These are phyloP conservation scores for Yoshiicerus persimilis DNA, from an alignment of 1,140 invertebrate genomes.

Conservation along the genomic window DNA sequence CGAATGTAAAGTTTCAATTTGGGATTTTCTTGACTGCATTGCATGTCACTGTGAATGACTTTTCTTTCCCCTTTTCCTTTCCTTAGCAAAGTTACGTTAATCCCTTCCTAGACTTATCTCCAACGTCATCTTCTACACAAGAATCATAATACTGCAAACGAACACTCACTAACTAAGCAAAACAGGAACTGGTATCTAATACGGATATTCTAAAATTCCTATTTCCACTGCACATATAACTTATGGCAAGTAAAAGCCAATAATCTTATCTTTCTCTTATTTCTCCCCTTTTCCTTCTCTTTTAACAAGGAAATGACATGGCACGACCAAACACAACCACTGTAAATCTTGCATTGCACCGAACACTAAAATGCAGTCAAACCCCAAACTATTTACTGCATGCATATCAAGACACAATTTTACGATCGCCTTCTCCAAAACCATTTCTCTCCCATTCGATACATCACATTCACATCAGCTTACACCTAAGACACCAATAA, in stretches of 20 bases:
- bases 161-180: not conserved
- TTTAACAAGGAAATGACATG: not conserved
- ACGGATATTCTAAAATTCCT: not conserved
- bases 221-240: not conserved
- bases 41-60: not conserved
- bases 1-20: not conserved
- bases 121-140: not conserved
- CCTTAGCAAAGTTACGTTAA: not conserved
- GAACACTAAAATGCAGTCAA: not conserved
- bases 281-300: not conserved
- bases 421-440: not conserved
- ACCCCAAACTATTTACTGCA: not conserved
- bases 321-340: not conserved
- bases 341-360: not conserved
- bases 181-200: not conserved
- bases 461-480: not conserved
- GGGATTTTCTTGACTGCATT: not conserved
- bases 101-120: not conserved
- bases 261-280: slow-evolving; percentile 6
- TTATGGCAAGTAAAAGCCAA: not conserved
- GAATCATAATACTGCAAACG: not conserved
- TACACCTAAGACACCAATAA: not conserved
- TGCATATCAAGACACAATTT: not conserved
- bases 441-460: not conserved
- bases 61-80: not conserved